Evolutionary conservation across 1,140 invertebrate genomes (phyloP).

Genomic region (Copidosoma floridanum): DNA sequence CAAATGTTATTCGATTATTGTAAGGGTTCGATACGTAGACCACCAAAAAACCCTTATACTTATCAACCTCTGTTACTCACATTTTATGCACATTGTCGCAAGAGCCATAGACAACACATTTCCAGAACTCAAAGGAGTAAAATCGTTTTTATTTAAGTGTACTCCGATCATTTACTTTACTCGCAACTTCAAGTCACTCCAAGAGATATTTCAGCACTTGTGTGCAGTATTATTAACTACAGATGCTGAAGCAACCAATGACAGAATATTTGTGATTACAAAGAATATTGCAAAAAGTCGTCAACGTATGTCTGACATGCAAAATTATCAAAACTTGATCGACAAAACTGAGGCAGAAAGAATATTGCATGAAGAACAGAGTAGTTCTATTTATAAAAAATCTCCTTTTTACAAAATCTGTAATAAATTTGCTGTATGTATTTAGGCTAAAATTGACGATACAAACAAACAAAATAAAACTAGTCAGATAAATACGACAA

Average conservation of each 20-base stretch:
- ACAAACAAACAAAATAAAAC: neutral
- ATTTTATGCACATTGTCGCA: conserved; percentile 1
- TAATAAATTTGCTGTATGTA: neutral
- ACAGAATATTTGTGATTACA: neutral
- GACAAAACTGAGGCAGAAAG: neutral
- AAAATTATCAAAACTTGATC: neutral
- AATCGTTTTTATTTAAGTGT: neutral
- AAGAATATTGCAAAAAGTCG: neutral
- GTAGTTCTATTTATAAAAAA: neutral
- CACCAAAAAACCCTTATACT: neutral
- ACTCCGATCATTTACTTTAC: neutral
- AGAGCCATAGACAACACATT: neutral
- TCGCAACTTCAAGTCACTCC: neutral
- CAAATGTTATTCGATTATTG: neutral
- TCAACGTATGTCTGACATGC: too few relatives aligned
- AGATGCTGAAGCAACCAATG: neutral
- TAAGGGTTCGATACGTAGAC: neutral
- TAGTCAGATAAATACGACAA: conserved; percentile 3
- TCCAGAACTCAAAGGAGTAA: neutral
- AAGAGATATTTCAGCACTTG: neutral
- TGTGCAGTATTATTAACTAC: neutral
- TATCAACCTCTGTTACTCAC: neutral
- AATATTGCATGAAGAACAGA: too few relatives aligned
- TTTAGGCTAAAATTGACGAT: neutral
- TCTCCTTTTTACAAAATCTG: neutral